Percentiles rank a stretch among this genome's conserved stretches.
These are phyloP conservation scores for Cepaea nemoralis DNA, from an alignment of 1,140 invertebrate species.

Conservation along the genomic window DNA sequence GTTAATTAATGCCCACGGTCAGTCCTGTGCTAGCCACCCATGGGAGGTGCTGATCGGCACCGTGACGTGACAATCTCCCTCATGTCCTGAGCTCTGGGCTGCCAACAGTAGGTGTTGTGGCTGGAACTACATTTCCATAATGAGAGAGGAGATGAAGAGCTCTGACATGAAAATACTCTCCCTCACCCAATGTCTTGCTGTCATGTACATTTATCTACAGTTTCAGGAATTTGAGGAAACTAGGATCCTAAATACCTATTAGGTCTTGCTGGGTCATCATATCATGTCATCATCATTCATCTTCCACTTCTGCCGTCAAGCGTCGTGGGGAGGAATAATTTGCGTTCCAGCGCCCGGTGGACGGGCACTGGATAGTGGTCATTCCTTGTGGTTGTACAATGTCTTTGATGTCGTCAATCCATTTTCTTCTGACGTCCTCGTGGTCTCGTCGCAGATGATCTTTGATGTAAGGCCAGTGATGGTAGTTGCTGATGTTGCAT, in stretches of 20 bases:
- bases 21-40: constrained; percentile 91
- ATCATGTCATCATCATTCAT: too few species aligned
- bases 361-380: too few species aligned
- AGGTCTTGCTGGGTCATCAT: constrained; percentile 76
- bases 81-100: constrained; percentile 77
- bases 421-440: too few species aligned
- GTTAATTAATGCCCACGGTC: constrained; percentile 85
- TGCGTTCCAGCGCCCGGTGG: too few species aligned
- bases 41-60: constrained; percentile 94
- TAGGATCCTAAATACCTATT: constrained; percentile 94
- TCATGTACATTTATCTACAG: constrained; percentile 93
- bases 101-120: constrained; percentile 63
- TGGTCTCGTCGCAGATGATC: too few species aligned
- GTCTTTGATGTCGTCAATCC: too few species aligned
- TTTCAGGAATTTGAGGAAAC: constrained; percentile 87
- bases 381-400: too few species aligned
- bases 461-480: too few species aligned
- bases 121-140: constrained; percentile 69
- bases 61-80: constrained; percentile 88
- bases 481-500: too few species aligned
- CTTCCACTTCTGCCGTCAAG: too few species aligned
- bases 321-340: too few species aligned
- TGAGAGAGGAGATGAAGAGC: constrained; percentile 77
- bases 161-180: constrained; percentile 91
- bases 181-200: too few species aligned